phyloP scores from a whole-genome alignment of 2,113 vertebrate species.

The Helogale parvula region DNA sequence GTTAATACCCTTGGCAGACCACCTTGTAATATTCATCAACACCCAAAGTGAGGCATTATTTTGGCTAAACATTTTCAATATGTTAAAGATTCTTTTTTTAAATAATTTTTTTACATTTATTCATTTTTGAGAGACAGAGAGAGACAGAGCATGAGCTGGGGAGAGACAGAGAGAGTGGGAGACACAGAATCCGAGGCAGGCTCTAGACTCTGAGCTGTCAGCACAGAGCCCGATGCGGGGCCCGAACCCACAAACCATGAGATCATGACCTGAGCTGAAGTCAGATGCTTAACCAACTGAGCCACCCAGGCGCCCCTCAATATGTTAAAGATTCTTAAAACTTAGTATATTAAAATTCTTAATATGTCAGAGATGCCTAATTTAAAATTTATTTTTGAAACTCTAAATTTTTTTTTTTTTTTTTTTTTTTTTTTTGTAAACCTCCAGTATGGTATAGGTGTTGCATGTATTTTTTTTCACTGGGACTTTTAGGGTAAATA shows the following conservation, averaged over 20 bases:
- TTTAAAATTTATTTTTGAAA: conserved; percentile 23
- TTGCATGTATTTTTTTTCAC: background rate
- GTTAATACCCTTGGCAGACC: background rate
- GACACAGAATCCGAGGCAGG: too few species aligned
- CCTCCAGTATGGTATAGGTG: background rate
- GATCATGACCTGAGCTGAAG: too few species aligned
- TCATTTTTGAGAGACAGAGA: too few species aligned
- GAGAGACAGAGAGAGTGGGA: too few species aligned
- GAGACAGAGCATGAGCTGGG: too few species aligned
- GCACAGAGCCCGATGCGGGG: too few species aligned
- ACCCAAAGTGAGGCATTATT: background rate
- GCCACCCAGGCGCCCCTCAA: background rate
- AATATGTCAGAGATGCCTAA: background rate
- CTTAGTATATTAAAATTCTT: conserved; percentile 13
- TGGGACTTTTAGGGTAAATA: background rate
- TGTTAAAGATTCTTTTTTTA: background rate
- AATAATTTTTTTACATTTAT: too few species aligned
- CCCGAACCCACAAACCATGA: too few species aligned
- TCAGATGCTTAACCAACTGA: too few species aligned
- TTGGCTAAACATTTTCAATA: conserved; percentile 39
- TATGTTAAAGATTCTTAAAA: background rate
- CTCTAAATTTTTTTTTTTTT: background rate
- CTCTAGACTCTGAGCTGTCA: too few species aligned
- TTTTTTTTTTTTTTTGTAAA: background rate
- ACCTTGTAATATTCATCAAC: background rate